Percentiles rank a stretch among this genome's conserved stretches.
Evolutionary conservation across 2,797 vertebrate species (phyloP).

Genomic region (Lacerta bilineata): DNA sequence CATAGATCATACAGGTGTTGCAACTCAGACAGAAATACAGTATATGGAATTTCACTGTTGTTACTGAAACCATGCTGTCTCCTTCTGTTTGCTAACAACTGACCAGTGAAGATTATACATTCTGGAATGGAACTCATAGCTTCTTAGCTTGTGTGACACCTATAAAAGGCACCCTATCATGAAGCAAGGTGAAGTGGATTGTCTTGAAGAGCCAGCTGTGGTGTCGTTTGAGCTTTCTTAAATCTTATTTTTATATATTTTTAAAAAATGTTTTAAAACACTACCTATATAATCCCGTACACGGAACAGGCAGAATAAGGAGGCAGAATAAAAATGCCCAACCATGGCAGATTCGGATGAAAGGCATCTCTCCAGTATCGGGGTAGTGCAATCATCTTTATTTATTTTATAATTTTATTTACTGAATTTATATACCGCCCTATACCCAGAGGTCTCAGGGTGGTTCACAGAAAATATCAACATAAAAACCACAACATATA

Average conservation of each 20-base stretch:
- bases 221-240: neutral
- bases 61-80: neutral
- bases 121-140: neutral
- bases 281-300: no score
- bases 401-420: no score
- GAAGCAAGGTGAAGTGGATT: neutral
- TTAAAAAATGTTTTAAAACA: neutral
- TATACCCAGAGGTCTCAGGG: no score
- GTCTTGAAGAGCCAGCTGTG: neutral
- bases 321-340: neutral
- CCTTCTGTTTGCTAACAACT: neutral
- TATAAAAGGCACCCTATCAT: neutral
- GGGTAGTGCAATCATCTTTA: no score
- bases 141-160: neutral
- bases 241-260: neutral
- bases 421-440: no score
- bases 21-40: no score
- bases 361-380: no score
- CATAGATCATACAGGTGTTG: no score
- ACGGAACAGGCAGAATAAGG: neutral
- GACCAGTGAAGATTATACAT: neutral
- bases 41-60: no score
- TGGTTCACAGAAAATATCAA: no score
- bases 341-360: neutral
- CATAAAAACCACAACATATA: no score